phyloP scores from a whole-genome alignment of 1,140 invertebrate species.

The Heliothis subflexa region DNA sequence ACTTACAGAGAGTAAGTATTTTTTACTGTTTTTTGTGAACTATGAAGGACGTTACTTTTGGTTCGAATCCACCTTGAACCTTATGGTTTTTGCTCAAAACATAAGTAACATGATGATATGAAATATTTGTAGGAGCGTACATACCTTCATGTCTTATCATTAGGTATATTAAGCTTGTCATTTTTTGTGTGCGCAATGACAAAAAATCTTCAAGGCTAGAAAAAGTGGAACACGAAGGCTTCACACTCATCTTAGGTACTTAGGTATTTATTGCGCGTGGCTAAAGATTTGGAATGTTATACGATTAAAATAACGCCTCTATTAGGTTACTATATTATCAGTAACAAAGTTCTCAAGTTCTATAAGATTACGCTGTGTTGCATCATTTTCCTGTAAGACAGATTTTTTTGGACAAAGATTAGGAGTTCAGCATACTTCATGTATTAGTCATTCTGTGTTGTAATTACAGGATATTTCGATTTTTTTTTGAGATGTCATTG shows the following conservation, averaged over 20 bases:
- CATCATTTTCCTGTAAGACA: too few species aligned
- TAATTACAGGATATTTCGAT: too few species aligned
- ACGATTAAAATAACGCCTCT: neutral
- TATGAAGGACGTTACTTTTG: slow-evolving; percentile 2
- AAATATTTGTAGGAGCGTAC: neutral
- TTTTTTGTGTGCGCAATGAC: neutral
- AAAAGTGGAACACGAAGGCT: slow-evolving; percentile 26
- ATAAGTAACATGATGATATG: neutral
- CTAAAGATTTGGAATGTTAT: too few species aligned
- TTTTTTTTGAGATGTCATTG: too few species aligned
- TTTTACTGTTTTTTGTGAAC: neutral
- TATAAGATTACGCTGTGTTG: too few species aligned
- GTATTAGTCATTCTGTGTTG: too few species aligned
- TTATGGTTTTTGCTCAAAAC: neutral
- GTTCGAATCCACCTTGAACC: neutral
- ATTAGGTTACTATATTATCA: too few species aligned
- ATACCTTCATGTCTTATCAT: neutral
- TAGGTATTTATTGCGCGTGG: neutral
- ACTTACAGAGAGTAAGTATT: neutral
- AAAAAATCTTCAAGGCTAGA: slow-evolving; percentile 12
- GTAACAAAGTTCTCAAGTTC: too few species aligned
- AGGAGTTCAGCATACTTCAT: too few species aligned
- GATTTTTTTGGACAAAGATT: too few species aligned
- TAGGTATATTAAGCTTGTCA: neutral
- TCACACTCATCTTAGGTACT: neutral